These are phyloP conservation scores for Protobothrops mucrosquamatus DNA, from an alignment of 2,113 vertebrate species.

Conservation along the genomic window DNA sequence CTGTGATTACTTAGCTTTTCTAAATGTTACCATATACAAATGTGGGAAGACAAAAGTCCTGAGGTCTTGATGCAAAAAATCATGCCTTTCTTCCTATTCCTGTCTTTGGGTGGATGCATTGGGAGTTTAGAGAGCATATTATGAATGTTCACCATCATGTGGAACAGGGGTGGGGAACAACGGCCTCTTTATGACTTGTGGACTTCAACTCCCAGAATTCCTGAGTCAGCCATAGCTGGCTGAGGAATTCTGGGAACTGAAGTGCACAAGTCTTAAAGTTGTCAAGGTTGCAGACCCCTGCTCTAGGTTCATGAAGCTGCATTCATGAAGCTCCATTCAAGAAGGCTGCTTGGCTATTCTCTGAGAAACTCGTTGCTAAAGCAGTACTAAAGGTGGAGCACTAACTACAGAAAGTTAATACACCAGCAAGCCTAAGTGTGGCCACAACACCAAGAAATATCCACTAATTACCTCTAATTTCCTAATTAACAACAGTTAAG, in stretches of 20 bases:
- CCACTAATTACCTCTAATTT: not conserved
- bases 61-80: not conserved
- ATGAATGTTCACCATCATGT: not conserved
- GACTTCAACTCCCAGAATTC: too few species aligned
- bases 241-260: too few species aligned
- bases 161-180: too few species aligned
- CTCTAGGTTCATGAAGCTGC: not conserved
- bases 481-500: not conserved
- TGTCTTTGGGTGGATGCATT: not conserved
- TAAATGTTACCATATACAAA: not conserved
- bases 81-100: not conserved
- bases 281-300: not conserved
- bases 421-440: not conserved
- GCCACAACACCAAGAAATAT: not conserved
- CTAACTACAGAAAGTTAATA: not conserved
- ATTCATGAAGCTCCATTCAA: not conserved
- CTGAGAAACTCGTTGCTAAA: not conserved
- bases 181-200: too few species aligned
- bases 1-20: not conserved
- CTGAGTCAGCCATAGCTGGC: too few species aligned
- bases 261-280: too few species aligned
- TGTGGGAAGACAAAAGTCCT: not conserved
- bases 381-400: not conserved
- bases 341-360: not conserved
- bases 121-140: not conserved